phyloP scores from a whole-genome alignment of 2,797 vertebrate species.

The Ara ararauna region DNA sequence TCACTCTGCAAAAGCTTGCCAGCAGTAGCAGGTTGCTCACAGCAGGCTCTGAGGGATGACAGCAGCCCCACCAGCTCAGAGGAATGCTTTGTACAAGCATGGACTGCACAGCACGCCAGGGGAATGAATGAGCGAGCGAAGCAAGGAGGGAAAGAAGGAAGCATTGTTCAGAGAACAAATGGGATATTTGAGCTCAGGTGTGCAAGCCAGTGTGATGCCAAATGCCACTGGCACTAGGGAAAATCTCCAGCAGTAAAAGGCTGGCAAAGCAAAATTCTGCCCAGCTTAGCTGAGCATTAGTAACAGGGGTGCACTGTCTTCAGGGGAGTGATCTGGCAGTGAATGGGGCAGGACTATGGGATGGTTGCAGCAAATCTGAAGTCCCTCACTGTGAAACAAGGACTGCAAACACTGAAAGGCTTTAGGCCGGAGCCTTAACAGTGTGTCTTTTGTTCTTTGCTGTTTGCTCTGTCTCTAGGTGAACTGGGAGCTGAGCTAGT shows the following conservation, averaged over 20 bases:
- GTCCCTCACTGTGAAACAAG: neutral
- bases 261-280: neutral
- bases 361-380: neutral
- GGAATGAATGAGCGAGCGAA: neutral
- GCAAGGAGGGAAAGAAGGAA: constrained; percentile 26
- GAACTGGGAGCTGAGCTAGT: fast-evolving
- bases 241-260: neutral
- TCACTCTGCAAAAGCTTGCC: constrained; percentile 36
- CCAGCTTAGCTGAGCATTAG: neutral
- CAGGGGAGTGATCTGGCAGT: neutral
- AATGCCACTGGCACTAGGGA: neutral
- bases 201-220: neutral
- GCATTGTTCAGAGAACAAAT: constrained; percentile 38
- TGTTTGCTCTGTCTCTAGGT: neutral
- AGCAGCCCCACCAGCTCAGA: constrained; percentile 41
- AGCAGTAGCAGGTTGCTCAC: constrained; percentile 60
- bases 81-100: constrained; percentile 47
- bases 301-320: neutral
- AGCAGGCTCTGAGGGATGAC: constrained; percentile 22
- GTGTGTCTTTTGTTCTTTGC: neutral
- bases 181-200: constrained; percentile 43
- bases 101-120: neutral
- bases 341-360: neutral
- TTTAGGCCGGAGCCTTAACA: neutral
- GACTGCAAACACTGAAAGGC: neutral